Conservation (phyloP, 2,113 vertebrate genomes). For the Psephotus haematonotus region DNA sequence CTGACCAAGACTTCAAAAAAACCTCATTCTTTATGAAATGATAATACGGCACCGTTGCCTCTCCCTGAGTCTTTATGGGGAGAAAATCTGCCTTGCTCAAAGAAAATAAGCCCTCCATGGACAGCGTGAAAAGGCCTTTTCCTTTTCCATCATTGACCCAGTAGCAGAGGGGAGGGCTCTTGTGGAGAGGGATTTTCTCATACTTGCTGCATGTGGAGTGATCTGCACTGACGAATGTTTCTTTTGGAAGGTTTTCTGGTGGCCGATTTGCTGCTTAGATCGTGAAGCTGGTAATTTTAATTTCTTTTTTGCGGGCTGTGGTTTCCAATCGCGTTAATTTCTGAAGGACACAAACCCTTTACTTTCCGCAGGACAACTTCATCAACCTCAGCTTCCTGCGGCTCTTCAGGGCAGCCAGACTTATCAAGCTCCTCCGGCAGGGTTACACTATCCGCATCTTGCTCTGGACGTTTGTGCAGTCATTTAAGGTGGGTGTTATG, state of each 20-base stretch:
- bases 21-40: background rate
- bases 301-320: slow-evolving; percentile 69
- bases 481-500: slow-evolving; percentile 87
- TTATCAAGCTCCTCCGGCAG: slow-evolving; percentile 94
- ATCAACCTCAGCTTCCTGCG: slow-evolving; percentile 96
- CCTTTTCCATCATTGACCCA: slow-evolving; percentile 27
- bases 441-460: slow-evolving; percentile 97
- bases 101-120: slow-evolving; percentile 4
- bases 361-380: slow-evolving; percentile 85
- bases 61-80: background rate
- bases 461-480: slow-evolving; percentile 97
- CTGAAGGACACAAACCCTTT: slow-evolving; percentile 56
- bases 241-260: slow-evolving; percentile 72
- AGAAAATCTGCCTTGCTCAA: background rate
- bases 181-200: slow-evolving; percentile 61
- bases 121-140: slow-evolving; percentile 31
- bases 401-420: slow-evolving; percentile 91
- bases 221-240: slow-evolving; percentile 67
- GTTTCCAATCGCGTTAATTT: slow-evolving; percentile 32
- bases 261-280: slow-evolving; percentile 74
- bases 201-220: slow-evolving; percentile 71
- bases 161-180: slow-evolving; percentile 59
- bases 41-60: background rate
- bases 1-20: slow-evolving; percentile 21
- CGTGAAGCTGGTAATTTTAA: slow-evolving; percentile 65